Evolutionary conservation across 1,140 invertebrate species (phyloP), one percentile per base, ranked within the genome.

Genomic region (Eurosta solidaginis): DNA sequence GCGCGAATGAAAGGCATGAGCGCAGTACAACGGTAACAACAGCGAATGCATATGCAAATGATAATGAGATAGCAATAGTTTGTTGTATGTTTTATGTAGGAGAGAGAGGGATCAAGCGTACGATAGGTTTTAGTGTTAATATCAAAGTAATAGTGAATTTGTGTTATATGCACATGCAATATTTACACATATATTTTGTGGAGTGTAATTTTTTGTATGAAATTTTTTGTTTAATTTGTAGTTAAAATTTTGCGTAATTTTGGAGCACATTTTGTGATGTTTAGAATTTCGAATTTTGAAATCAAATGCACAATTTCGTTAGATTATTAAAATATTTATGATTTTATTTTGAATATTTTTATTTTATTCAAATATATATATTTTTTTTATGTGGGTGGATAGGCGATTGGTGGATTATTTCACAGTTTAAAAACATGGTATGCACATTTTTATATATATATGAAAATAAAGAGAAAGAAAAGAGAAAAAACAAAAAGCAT

Each of bases 381-480:
- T 52, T 76, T 76, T 76, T 76, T 49, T 29, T 81, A 50, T 78
- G 78, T 59, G 50, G 47, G 17, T 54, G 59, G 76, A 76, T 76
- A 44, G 17, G n/a, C 40, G 44, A 25, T 76, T 76, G 74, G 36
- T 82, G 79, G 77, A 75, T 80, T 81, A 79, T 78, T 84, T 84
- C 83, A 85, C 83, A 86, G 83, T 84, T 84, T 82, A 82, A n/a
- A 83, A 83, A 83, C 82, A 81, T 76, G 49, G 74, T 79, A 79
- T 79, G 85, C 85, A 83, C 83, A n/a, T n/a, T n/a, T n/a, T n/a
- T n/a, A n/a, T n/a, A n/a, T n/a, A 86, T 86, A 84, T 84, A 86
- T 85, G 83, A 82, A 85, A 85, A 86, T 82, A 87, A 83, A 87
- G 84, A 85, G 82, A 85, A 83, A 85, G 82, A 83, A 82, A 86